Conservation (phyloP, 2,113 vertebrate species). For the Vidua chalybeata region DNA sequence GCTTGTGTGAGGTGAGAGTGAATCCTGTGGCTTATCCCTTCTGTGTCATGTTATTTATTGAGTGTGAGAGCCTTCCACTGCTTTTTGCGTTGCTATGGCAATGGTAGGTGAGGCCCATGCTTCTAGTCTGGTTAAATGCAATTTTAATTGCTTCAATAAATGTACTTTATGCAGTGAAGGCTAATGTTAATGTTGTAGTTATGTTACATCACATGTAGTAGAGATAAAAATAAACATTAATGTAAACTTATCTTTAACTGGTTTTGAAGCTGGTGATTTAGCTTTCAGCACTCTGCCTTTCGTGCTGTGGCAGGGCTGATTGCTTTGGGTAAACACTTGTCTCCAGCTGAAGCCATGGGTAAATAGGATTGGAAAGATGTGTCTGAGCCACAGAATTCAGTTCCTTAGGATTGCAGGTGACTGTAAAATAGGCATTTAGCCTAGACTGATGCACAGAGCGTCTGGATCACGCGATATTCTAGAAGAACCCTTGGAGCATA, state of each 20-base stretch:
- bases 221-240: background rate
- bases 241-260: background rate
- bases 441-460: background rate
- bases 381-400: background rate
- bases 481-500: background rate
- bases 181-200: background rate
- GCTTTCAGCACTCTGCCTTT: background rate
- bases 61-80: background rate
- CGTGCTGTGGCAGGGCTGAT: background rate
- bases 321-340: background rate
- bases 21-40: background rate
- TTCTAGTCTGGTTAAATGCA: background rate
- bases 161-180: background rate
- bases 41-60: background rate
- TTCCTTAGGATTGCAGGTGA: background rate
- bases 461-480: fast-evolving
- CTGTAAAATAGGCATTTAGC: background rate
- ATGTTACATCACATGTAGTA: background rate
- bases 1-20: background rate
- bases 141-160: slow-evolving; percentile 4
- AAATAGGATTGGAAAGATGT: background rate
- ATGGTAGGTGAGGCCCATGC: background rate
- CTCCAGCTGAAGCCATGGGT: background rate
- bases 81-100: slow-evolving; percentile 12
- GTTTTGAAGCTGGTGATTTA: background rate